Conservation (phyloP, 1,140 invertebrate species). For the Eumeta japonica region DNA sequence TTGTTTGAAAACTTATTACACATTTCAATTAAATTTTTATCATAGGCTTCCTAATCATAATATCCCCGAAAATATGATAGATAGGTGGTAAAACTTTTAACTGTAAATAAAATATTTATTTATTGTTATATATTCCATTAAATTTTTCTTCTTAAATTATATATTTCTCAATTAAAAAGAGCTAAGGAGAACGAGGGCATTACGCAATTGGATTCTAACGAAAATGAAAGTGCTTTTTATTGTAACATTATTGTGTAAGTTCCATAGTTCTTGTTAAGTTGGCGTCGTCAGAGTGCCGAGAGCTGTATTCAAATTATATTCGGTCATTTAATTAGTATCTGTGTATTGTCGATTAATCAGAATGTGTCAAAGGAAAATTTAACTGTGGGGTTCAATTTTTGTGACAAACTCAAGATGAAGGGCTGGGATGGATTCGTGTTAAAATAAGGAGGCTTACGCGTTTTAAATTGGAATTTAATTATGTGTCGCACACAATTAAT, state of each 20-base stretch:
- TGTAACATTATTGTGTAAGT: constrained; percentile 12
- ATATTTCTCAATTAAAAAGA: constrained; percentile 52
- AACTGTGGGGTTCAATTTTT: too few species aligned
- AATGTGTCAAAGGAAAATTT: too few species aligned
- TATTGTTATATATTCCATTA: constrained; percentile 55
- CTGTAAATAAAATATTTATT: constrained; percentile 57
- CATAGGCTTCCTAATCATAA: constrained; percentile 6
- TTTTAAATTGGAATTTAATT: constrained; percentile 46
- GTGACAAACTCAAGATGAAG: neutral
- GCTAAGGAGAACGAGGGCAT: constrained; percentile 45
- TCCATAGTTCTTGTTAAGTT: neutral
- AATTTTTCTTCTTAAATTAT: constrained; percentile 49
- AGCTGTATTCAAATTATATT: constrained; percentile 5
- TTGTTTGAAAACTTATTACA: neutral
- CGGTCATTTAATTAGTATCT: too few species aligned
- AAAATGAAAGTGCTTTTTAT: constrained; percentile 44
- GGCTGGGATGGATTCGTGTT: constrained; percentile 10
- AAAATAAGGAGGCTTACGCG: constrained; percentile 38
- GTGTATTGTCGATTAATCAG: too few species aligned
- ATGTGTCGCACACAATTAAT: constrained; percentile 54
- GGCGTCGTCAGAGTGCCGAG: neutral
- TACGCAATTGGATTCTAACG: constrained; percentile 35
- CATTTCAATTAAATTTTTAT: neutral
- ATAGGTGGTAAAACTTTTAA: constrained; percentile 48
- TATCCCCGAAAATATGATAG: constrained; percentile 31